Evolutionary conservation across 2,888 invertebrate genomes (phyloP).

Genomic region (Stenichneumon culpator): DNA sequence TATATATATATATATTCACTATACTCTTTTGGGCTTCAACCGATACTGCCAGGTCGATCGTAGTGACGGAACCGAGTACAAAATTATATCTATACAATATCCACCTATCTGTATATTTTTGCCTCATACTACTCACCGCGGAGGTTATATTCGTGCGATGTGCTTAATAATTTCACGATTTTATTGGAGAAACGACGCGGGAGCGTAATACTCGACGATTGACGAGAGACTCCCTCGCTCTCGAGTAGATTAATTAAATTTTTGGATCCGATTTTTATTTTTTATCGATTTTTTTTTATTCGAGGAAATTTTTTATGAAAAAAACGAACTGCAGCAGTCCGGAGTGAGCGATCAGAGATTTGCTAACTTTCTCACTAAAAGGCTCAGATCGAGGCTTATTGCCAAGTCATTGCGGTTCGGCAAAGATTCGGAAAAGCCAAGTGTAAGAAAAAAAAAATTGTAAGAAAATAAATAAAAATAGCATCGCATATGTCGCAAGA

Average conservation of each 20-base stretch:
- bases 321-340: neutral
- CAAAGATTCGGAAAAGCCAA: neutral
- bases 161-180: constrained; percentile 62
- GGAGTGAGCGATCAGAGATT: neutral
- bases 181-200: constrained; percentile 61
- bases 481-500: neutral
- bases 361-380: neutral
- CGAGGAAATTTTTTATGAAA: neutral
- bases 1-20: constrained; percentile 15
- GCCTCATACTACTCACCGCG: constrained; percentile 43
- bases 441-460: too few relatives aligned
- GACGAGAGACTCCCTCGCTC: constrained; percentile 46
- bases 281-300: neutral
- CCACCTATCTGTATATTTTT: constrained; percentile 36
- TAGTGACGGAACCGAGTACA: constrained; percentile 18
- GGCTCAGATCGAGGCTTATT: neutral
- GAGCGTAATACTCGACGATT: constrained; percentile 57
- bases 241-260: constrained; percentile 61
- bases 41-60: constrained; percentile 41
- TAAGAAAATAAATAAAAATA: neutral
- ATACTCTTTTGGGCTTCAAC: constrained; percentile 25
- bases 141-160: constrained; percentile 59
- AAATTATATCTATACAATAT: constrained; percentile 32
- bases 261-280: constrained; percentile 53
- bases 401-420: neutral